phyloP scores from a whole-genome alignment of 2,797 vertebrate genomes.

The Phrynocephalus forsythii region DNA sequence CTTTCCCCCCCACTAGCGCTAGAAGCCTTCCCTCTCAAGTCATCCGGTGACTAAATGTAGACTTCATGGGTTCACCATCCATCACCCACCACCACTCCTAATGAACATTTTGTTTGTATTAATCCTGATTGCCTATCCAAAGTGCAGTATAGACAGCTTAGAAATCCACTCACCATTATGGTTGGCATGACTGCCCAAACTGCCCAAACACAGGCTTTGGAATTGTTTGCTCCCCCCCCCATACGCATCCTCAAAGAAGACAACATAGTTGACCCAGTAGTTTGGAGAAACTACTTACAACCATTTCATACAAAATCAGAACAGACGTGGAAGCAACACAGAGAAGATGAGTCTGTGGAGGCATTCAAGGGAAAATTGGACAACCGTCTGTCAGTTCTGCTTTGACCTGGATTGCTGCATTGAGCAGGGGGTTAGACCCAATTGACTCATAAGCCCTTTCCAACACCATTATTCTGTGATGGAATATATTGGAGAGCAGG shows the following conservation, averaged over 20 bases:
- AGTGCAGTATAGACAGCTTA: background rate
- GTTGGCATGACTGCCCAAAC: background rate
- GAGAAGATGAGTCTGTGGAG: too few species aligned
- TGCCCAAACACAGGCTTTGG: background rate
- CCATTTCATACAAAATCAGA: background rate
- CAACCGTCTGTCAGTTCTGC: too few species aligned
- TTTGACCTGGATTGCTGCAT: too few species aligned
- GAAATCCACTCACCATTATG: background rate
- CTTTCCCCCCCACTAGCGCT: too few species aligned
- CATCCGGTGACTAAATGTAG: background rate
- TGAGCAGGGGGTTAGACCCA: too few species aligned
- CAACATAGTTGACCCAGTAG: background rate
- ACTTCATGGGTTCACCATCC: background rate
- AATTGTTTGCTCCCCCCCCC: background rate
- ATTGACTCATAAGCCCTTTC: too few species aligned
- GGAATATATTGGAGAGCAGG: background rate
- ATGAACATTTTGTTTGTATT: background rate
- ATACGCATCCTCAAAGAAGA: background rate
- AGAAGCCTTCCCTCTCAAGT: too few species aligned
- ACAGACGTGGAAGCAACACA: too few species aligned
- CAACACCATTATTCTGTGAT: background rate
- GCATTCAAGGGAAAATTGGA: too few species aligned
- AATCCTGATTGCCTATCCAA: background rate
- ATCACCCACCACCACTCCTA: background rate
- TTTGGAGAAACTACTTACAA: background rate